These are phyloP conservation scores for Somateria mollissima DNA, from an alignment of 2,797 vertebrate species.

Conservation along the genomic window DNA sequence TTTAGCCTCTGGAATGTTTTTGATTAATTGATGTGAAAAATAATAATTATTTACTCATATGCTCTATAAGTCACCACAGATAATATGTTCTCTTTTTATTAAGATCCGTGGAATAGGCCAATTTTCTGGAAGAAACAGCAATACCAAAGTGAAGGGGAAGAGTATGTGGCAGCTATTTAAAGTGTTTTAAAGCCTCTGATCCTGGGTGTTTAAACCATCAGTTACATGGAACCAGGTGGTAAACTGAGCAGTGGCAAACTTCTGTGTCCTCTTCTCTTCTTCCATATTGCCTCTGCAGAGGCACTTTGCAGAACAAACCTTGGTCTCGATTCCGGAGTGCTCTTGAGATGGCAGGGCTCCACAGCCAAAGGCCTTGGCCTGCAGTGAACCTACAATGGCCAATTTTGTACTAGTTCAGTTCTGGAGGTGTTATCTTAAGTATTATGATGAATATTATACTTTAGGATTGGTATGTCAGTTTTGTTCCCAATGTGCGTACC, in stretches of 20 bases:
- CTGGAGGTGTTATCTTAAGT: background rate
- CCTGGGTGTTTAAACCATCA: fast-evolving
- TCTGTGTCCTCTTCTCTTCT: too few relatives aligned
- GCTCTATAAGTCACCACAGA: background rate
- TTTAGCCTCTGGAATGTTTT: background rate
- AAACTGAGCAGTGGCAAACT: background rate
- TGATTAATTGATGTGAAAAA: background rate
- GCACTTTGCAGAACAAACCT: background rate
- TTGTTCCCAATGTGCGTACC: background rate
- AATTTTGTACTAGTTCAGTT: background rate
- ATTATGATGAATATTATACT: background rate
- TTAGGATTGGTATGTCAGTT: background rate
- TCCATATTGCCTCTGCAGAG: fast-evolving
- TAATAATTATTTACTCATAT: background rate
- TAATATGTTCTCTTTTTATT: background rate
- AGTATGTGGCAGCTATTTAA: background rate
- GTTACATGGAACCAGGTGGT: background rate
- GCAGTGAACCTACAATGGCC: background rate
- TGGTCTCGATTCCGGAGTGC: background rate
- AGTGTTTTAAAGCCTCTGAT: background rate
- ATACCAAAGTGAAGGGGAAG: background rate
- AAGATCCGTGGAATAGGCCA: background rate
- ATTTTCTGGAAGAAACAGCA: background rate
- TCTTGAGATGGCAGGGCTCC: background rate
- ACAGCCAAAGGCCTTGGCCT: background rate